Conservation (phyloP, 2,888 invertebrate genomes). For the Drosophila tripunctata region DNA sequence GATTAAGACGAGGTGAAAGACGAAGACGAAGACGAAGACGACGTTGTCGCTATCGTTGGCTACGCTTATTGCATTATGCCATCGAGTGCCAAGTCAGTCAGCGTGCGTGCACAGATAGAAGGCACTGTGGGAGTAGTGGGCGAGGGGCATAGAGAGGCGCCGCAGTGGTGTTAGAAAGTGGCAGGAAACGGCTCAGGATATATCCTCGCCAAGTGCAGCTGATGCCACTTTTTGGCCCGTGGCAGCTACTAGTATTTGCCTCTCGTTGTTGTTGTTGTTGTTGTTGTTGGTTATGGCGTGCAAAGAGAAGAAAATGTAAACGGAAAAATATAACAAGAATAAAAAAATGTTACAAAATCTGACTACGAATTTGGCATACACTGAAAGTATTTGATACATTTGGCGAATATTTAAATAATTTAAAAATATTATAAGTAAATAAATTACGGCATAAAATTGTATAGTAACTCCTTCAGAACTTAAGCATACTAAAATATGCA, state of each 20-base stretch:
- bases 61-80: constrained; percentile 78
- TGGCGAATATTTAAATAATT: background rate
- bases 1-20: background rate
- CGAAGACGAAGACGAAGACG: constrained; percentile 4
- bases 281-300: constrained; percentile 60
- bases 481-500: no score
- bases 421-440: background rate
- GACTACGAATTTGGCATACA: background rate
- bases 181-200: constrained; percentile 58
- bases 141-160: background rate
- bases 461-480: no score
- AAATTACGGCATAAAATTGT: background rate
- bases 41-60: constrained; percentile 68
- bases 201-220: constrained; percentile 74
- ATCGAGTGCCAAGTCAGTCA: constrained; percentile 51
- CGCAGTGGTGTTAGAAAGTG: background rate
- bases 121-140: background rate
- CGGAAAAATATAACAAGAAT: constrained; percentile 42
- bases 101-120: constrained; percentile 59
- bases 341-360: background rate
- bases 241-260: constrained; percentile 61
- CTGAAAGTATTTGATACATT: background rate
- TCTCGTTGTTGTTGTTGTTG: constrained; percentile 26
- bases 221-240: constrained; percentile 75
- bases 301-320: constrained; percentile 42